These are phyloP conservation scores for Hypena proboscidalis DNA, from an alignment of 2,888 invertebrate species.

Conservation along the genomic window DNA sequence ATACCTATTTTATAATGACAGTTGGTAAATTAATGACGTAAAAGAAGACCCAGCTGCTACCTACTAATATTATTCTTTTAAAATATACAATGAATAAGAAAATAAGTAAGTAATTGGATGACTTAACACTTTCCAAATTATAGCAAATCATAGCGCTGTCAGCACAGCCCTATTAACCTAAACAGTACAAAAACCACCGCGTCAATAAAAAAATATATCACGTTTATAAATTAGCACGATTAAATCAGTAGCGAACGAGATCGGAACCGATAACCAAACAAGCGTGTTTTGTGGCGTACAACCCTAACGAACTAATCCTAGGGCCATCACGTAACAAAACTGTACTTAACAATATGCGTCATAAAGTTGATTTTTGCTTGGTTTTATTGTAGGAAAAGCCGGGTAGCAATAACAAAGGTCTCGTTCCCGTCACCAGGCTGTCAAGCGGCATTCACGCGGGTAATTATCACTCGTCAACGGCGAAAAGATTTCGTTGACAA, in stretches of 20 bases:
- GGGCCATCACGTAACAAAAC: conserved; percentile 1
- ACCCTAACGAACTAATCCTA: conserved; percentile 20
- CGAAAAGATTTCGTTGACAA: conserved; percentile 66
- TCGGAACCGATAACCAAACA: conserved; percentile 51
- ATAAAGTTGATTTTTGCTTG: not conserved
- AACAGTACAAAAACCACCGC: conserved; percentile 26
- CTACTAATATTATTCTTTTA: no score
- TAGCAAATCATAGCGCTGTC: conserved; percentile 8
- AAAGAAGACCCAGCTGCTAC: no score
- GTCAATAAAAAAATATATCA: conserved; percentile 51
- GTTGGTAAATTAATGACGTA: no score
- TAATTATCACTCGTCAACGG: conserved; percentile 69
- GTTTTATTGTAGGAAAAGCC: conserved; percentile 1
- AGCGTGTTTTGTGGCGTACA: conserved; percentile 42
- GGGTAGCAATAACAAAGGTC: conserved; percentile 41
- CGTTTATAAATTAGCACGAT: conserved; percentile 53
- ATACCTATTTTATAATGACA: no score
- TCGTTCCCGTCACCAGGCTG: conserved; percentile 46
- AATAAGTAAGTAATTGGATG: no score
- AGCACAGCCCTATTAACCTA: conserved; percentile 18
- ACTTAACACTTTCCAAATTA: not conserved
- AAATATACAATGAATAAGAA: no score
- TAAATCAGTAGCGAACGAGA: conserved; percentile 50
- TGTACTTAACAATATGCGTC: conserved; percentile 4
- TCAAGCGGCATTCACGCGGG: conserved; percentile 68